Evolutionary conservation across 2,888 invertebrate species (phyloP).

Genomic region (Amaurobius ferox): DNA sequence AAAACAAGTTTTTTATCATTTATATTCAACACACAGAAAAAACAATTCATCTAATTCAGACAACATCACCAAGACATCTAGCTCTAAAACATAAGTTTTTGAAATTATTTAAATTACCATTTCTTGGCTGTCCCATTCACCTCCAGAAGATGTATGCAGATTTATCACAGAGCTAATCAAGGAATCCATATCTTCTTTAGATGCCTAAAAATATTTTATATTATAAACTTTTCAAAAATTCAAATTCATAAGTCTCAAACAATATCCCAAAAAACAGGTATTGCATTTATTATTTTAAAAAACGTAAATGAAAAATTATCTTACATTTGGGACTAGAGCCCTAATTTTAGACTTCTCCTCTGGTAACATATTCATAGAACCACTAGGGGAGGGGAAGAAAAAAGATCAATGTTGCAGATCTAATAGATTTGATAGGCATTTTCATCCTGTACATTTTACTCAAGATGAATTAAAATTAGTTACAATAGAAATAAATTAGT

Average conservation of each 20-base stretch:
- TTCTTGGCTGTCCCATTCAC: constrained; percentile 71
- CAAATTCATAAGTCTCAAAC: background rate
- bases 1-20: too few relatives aligned
- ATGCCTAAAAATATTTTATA: constrained; percentile 58
- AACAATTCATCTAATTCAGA: too few relatives aligned
- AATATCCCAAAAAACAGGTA: background rate
- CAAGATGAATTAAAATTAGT: too few relatives aligned
- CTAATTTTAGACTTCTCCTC: constrained; percentile 77
- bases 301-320: background rate
- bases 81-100: too few relatives aligned
- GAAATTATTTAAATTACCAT: constrained; percentile 43
- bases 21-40: too few relatives aligned
- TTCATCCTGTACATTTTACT: too few relatives aligned
- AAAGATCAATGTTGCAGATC: too few relatives aligned
- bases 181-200: constrained; percentile 76
- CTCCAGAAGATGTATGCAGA: constrained; percentile 75
- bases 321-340: constrained; percentile 76
- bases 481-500: too few relatives aligned
- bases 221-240: background rate
- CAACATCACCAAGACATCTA: too few relatives aligned
- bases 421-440: too few relatives aligned
- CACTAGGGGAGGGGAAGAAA: constrained; percentile 75
- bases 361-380: constrained; percentile 77
- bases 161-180: constrained; percentile 76
- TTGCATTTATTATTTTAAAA: background rate